Evolutionary conservation across 2,797 vertebrate genomes (phyloP).

Genomic region (Limosa lapponica): DNA sequence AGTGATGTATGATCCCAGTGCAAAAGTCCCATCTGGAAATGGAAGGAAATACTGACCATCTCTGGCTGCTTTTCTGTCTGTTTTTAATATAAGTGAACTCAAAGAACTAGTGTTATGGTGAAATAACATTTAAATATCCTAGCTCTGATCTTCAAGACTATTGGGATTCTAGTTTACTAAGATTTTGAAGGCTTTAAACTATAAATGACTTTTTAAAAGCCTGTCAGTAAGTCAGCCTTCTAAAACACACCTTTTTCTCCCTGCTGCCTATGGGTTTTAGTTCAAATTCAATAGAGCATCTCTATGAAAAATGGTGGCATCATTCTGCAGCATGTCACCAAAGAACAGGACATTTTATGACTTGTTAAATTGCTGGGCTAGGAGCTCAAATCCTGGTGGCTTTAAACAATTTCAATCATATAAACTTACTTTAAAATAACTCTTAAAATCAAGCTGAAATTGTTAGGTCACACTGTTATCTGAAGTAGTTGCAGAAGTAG

Average conservation of each 20-base stretch:
- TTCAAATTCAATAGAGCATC: neutral
- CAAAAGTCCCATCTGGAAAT: neutral
- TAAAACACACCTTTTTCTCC: neutral
- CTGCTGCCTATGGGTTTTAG: neutral
- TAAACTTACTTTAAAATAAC: conserved; percentile 60
- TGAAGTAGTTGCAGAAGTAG: conserved; percentile 35
- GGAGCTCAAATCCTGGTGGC: neutral
- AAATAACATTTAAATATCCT: neutral
- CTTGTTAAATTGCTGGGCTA: conserved; percentile 41
- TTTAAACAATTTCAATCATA: conserved; percentile 68
- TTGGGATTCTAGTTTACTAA: neutral
- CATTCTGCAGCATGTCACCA: neutral
- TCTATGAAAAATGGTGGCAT: neutral
- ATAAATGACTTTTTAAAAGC: neutral
- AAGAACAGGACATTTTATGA: conserved; percentile 30
- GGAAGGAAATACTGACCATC: neutral
- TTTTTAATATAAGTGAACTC: neutral
- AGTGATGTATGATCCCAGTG: neutral
- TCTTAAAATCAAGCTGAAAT: conserved; percentile 63
- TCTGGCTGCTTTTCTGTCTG: neutral
- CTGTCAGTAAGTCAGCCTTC: neutral
- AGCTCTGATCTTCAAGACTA: neutral
- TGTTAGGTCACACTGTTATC: conserved; percentile 58
- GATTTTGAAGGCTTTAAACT: neutral
- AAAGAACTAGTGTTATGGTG: neutral